Conservation (phyloP, 1,140 invertebrate species). For the Anoplolepis gracilipes region DNA sequence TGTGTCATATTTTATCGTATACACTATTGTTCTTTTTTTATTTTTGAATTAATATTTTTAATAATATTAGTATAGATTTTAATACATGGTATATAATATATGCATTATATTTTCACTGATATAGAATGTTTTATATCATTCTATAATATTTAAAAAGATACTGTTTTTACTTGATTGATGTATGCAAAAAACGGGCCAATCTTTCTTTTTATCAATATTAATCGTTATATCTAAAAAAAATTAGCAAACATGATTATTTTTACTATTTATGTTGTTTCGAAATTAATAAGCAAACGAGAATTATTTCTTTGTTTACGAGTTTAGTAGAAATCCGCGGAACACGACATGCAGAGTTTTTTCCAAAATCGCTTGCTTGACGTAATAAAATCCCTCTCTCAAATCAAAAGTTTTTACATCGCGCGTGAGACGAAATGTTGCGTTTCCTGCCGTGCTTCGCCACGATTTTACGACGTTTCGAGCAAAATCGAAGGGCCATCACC, state of each 20-base stretch:
- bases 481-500: slow-evolving; percentile 37
- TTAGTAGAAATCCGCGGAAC: background rate
- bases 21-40: background rate
- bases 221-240: background rate
- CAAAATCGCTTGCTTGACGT: slow-evolving; percentile 18
- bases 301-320: background rate
- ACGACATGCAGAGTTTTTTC: slow-evolving; percentile 13
- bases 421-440: slow-evolving; percentile 9
- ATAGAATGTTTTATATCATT: background rate
- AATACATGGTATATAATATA: background rate
- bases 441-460: slow-evolving; percentile 14
- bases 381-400: slow-evolving; percentile 26
- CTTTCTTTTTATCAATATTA: background rate
- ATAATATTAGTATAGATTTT: slow-evolving; percentile 3
- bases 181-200: background rate
- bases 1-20: background rate
- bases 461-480: slow-evolving; percentile 44
- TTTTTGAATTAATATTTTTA: background rate
- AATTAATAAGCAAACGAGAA: background rate
- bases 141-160: background rate
- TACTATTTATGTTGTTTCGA: background rate
- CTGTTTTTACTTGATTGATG: background rate
- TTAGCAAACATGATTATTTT: background rate
- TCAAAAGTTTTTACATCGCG: background rate
- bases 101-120: background rate